Evolutionary conservation across 2,797 vertebrate species (phyloP).

Genomic region (Syngnathus rostellatus): DNA sequence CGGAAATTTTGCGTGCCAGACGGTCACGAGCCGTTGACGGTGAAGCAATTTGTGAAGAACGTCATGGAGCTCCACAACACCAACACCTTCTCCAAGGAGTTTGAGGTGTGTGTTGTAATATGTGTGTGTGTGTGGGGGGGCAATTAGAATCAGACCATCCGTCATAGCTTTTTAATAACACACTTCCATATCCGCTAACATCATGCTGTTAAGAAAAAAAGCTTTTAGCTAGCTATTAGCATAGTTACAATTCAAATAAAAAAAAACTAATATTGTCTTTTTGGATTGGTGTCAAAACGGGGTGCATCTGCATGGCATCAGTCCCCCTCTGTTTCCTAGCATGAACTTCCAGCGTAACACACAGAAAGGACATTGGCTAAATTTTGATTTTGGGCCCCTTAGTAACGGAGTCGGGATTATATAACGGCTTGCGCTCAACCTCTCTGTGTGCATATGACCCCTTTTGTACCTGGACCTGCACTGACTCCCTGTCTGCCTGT

Average conservation of each 20-base stretch:
- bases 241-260: background rate
- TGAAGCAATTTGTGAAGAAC: slow-evolving; percentile 93
- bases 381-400: background rate
- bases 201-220: slow-evolving; percentile 19
- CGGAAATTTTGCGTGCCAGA: slow-evolving; percentile 40
- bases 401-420: background rate
- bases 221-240: slow-evolving; percentile 9
- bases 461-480: slow-evolving; percentile 55
- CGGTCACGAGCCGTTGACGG: slow-evolving; percentile 84
- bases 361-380: slow-evolving; percentile 2
- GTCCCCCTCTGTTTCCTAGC: slow-evolving; percentile 32
- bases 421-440: slow-evolving; percentile 4
- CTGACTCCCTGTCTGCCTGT: slow-evolving; percentile 62
- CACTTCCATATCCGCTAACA: slow-evolving; percentile 50
- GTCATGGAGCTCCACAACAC: slow-evolving; percentile 87
- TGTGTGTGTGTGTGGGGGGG: background rate
- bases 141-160: background rate
- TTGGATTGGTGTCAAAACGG: background rate
- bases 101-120: slow-evolving; percentile 73
- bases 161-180: slow-evolving; percentile 46
- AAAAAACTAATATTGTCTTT: background rate
- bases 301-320: slow-evolving; percentile 39
- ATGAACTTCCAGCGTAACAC: slow-evolving; percentile 28
- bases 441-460: slow-evolving; percentile 58
- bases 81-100: slow-evolving; percentile 91